Base-by-base conservation (phyloP, 2,888 invertebrate genomes). In the Lamellibrachia columna region DNA sequence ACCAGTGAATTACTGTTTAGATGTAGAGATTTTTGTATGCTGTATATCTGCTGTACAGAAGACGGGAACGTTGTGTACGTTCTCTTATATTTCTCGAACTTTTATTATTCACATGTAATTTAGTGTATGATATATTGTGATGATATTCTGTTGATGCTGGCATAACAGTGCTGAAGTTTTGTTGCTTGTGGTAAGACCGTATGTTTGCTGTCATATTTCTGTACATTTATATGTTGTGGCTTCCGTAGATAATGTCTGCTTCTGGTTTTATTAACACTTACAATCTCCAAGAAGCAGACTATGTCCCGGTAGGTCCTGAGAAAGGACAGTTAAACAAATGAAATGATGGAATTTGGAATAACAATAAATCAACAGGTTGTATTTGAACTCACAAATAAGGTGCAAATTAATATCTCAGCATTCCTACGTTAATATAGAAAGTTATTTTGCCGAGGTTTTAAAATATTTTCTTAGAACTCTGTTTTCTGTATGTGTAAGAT, bases 101-200 rank as follows among this genome's bases (percentile, higher is more conserved):
- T 75, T 75, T 75, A 75, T 75, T 75, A 75, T 75, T 75, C 60
- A 9, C 22, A 60, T 7, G 75, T 75, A 75, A 75, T 75, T 75
- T 75, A 75, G 75, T 75, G 75, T 75, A 75, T 75, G 75, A 75
- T 75, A 75, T 75, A 75, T 75, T 75, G 75, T 75, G 75, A 75
- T 75, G 75, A 75, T 75, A 75, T 75, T 75, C n/a, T 11, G 22
- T 75, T 75, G 75, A 75, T 75, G 75, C 75, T 75, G 75, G 75
- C 75, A 22, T 75, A 75, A 22, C 75, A 22, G 75, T 75, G 75
- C 75, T 75, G 75, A 75, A 75, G 22, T 75, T 75, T 22, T 75
- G 75, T 75, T 75, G 75, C 22, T 75, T 75, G 22, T 75, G 75
- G 75, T 75, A 75, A 75, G 75, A 75, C 22, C 40, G 40, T 40